phyloP scores from a whole-genome alignment of 2,888 invertebrate species.

The Hipparchia semele region DNA sequence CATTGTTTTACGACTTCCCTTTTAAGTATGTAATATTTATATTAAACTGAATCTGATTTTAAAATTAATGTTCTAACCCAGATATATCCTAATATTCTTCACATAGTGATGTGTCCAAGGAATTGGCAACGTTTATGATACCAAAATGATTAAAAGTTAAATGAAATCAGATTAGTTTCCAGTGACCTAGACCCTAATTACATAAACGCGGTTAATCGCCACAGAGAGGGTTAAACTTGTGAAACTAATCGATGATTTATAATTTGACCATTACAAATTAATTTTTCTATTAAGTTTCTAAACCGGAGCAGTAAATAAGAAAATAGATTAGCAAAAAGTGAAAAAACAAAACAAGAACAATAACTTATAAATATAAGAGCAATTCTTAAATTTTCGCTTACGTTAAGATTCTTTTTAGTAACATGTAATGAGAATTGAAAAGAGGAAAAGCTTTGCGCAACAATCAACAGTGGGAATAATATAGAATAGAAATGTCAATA shows the following conservation, averaged over 20 bases:
- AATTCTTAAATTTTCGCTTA: neutral
- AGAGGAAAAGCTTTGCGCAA: neutral
- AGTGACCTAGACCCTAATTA: slow-evolving; percentile 9
- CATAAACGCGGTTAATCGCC: slow-evolving; percentile 5
- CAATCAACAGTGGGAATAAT: neutral
- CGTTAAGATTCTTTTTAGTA: neutral
- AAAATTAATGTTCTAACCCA: too few relatives aligned
- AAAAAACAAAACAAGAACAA: too few relatives aligned
- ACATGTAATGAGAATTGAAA: neutral
- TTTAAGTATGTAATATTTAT: too few relatives aligned
- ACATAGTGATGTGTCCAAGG: too few relatives aligned
- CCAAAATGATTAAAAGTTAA: too few relatives aligned
- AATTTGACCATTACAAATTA: neutral
- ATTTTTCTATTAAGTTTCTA: neutral
- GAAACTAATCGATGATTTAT: slow-evolving; percentile 15
- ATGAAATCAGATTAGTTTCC: too few relatives aligned
- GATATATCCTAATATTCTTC: too few relatives aligned
- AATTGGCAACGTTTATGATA: too few relatives aligned
- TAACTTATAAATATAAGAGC: too few relatives aligned
- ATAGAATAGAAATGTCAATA: slow-evolving; percentile 16
- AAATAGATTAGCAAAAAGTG: neutral
- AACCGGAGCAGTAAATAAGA: neutral
- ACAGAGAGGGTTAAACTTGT: slow-evolving; percentile 6
- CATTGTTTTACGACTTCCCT: too few relatives aligned
- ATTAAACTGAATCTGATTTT: too few relatives aligned